Evolutionary conservation across 2,797 vertebrate species (phyloP).

Genomic region (Bradypodion ventrale): DNA sequence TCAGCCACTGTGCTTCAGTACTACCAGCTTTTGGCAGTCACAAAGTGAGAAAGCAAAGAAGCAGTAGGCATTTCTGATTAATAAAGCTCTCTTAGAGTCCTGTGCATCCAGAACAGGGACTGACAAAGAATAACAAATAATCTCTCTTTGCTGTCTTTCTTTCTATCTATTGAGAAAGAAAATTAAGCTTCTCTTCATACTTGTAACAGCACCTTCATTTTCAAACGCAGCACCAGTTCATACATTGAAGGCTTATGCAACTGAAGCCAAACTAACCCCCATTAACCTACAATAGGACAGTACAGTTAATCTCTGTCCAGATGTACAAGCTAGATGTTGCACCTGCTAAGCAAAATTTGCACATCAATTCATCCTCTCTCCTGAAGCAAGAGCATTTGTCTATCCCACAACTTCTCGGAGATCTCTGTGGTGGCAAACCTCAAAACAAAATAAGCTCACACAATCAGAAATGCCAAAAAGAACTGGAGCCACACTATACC

Average conservation of each 20-base stretch:
- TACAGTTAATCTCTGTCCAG: not conserved
- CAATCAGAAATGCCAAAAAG: not conserved
- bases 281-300: not conserved
- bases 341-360: not conserved
- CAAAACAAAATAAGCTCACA: not conserved
- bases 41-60: constrained; percentile 10
- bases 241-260: not conserved
- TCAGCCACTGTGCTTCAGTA: constrained; percentile 1
- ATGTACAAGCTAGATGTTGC: not conserved
- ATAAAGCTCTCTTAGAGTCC: constrained; percentile 18
- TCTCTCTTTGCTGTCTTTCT: not conserved
- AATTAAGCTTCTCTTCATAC: not conserved
- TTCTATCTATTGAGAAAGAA: not conserved
- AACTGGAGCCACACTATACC: not conserved
- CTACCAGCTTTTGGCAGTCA: constrained; percentile 11
- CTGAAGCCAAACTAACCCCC: not conserved
- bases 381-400: not conserved
- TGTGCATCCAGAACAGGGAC: constrained; percentile 25
- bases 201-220: not conserved
- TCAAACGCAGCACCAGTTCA: not conserved
- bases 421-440: not conserved
- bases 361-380: constrained; percentile 1
- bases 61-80: constrained; percentile 18
- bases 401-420: not conserved
- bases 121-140: constrained; percentile 4